Percentiles rank a stretch among this genome's conserved stretches.
Conservation (phyloP, 2,797 vertebrate species). For the Clarias fuscus region DNA sequence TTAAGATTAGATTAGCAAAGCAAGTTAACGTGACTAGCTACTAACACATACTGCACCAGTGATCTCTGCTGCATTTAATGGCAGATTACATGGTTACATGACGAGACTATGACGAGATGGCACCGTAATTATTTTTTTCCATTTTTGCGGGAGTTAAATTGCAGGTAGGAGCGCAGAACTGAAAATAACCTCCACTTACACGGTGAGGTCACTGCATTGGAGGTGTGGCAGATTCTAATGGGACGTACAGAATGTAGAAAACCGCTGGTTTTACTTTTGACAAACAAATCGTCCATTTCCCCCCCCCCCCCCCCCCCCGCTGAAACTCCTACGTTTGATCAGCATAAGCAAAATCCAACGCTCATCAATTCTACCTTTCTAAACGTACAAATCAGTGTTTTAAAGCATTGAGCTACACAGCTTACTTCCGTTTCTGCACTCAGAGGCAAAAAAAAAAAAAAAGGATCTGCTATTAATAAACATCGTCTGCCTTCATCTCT, state of each 20-base stretch:
- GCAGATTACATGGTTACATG: no score
- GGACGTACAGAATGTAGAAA: not conserved
- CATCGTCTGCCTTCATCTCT: conserved; percentile 41
- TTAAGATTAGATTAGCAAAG: not conserved
- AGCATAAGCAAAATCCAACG: conserved; percentile 26
- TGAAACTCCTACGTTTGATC: not conserved
- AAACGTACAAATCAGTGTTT: conserved; percentile 46
- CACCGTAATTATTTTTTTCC: no score
- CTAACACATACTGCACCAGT: not conserved
- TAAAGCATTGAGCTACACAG: conserved; percentile 27
- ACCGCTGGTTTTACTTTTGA: not conserved
- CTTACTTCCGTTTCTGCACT: conserved; percentile 35
- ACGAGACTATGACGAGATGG: no score
- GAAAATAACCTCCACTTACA: no score
- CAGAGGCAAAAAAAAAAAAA: conserved; percentile 19
- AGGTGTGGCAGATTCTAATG: not conserved
- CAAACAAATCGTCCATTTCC: not conserved
- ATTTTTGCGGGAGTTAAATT: no score
- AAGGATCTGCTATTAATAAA: conserved; percentile 49
- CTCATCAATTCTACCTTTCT: conserved; percentile 25
- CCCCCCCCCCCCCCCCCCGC: no score
- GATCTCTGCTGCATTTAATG: not conserved
- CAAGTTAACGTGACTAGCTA: not conserved
- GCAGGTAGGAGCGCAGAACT: no score
- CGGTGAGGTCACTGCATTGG: no score